phyloP scores from a whole-genome alignment of 2,113 vertebrate species.

The Odontesthes bonariensis region DNA sequence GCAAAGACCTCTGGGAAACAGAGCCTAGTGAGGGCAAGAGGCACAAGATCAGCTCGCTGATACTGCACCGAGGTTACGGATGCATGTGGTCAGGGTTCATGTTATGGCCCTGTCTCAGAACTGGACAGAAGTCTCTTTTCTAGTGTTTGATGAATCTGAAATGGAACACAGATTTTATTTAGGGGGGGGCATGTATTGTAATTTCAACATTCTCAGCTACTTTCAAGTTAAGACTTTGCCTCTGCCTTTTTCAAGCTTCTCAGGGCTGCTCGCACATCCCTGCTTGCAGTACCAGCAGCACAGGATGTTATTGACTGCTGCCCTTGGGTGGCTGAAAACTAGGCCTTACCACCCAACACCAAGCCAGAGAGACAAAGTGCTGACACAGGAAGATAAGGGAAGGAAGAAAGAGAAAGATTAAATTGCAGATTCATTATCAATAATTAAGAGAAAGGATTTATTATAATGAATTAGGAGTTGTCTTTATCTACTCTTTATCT shows the following conservation, averaged over 20 bases:
- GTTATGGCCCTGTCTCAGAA: slow-evolving; percentile 5
- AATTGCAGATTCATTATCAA: slow-evolving; percentile 82
- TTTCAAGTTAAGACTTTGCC: slow-evolving; percentile 44
- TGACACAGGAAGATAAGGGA: slow-evolving; percentile 76
- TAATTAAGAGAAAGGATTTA: slow-evolving; percentile 83
- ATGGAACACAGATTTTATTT: not conserved
- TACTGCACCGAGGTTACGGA: not conserved
- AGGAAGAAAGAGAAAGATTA: slow-evolving; percentile 78
- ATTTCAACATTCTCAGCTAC: slow-evolving; percentile 20
- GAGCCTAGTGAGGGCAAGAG: slow-evolving; percentile 25
- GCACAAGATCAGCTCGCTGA: not conserved
- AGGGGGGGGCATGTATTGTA: not conserved
- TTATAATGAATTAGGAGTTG: slow-evolving; percentile 79
- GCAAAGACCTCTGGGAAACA: slow-evolving; percentile 63
- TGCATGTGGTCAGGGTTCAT: slow-evolving; percentile 22
- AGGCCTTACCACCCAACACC: slow-evolving; percentile 77
- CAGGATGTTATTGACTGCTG: slow-evolving; percentile 74
- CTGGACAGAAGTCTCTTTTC: too few species aligned
- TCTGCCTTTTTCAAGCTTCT: slow-evolving; percentile 26
- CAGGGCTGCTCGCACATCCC: slow-evolving; percentile 31
- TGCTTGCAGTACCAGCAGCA: slow-evolving; percentile 54
- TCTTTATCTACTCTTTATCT: slow-evolving; percentile 78
- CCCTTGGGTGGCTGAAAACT: slow-evolving; percentile 77
- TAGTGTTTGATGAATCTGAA: too few species aligned
- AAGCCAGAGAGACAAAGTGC: slow-evolving; percentile 74